Base-by-base conservation (phyloP, 1,140 invertebrate genomes). In the Drusus annulatus region DNA sequence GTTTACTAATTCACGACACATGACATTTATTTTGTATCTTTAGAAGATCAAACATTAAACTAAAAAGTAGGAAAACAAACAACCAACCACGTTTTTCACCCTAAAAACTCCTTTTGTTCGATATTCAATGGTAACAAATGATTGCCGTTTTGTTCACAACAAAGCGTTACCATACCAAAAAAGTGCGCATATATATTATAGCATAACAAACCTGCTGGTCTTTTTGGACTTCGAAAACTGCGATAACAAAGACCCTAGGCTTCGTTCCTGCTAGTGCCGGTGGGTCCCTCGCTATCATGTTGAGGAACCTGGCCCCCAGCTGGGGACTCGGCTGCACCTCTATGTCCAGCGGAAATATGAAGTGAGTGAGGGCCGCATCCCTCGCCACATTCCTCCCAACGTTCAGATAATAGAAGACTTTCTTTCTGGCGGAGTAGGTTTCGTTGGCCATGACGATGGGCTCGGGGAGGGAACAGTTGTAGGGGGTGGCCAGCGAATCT, bases 291-390 rank as follows among this genome's bases (percentile, higher is more conserved):
- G 94, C 92, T 65, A 97, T 93, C 95, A 97, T 95, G 82, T 95
- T 94, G 45, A 96, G 89, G 86, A 97, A 97, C 84, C 93, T 92
- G 7, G 90, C 89, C 17, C 94, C 93, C 77, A 96, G 86, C 84
- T 94, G 92, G 13, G 95, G 94, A 90, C 93, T 96, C 16, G 96
- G 96, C 87, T 97, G 97, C 52, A 97, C 91, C 86, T 97, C 96
- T 81, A 97, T 96, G 86, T 97, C 96, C 15, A 95, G 96, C 5
- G 96, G 94, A 78, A 98, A 90, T 51, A 98, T 91, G 86, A 94
- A 96, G 86, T 96, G 92, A 15, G 97, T 97, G 21, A 93, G 88
- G 8, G 96, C 94, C 8, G 93, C 91, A 84, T 96, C 69, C 5
- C 96, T 90, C 0, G 96, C 96, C 10, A 97, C 91, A 86, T 98